phyloP scores from a whole-genome alignment of 1,140 invertebrate species.

The Sitobion miscanthi region DNA sequence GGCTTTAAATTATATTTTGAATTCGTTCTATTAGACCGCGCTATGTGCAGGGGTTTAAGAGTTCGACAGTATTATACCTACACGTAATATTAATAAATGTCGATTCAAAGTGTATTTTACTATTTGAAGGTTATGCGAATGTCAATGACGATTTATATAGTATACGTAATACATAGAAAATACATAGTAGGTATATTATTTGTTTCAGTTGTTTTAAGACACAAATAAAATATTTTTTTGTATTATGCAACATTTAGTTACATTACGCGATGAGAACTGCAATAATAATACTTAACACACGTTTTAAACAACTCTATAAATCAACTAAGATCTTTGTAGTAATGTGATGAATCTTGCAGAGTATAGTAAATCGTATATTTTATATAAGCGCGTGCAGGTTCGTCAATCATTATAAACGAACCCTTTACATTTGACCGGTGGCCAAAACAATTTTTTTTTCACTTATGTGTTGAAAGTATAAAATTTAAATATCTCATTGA shows the following conservation, averaged over 20 bases:
- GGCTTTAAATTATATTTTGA: not conserved
- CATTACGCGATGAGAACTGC: not conserved
- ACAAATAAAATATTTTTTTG: not conserved
- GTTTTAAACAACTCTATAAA: not conserved
- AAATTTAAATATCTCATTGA: not conserved
- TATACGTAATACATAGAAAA: not conserved
- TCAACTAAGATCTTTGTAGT: not conserved
- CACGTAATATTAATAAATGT: not conserved
- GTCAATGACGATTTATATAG: not conserved
- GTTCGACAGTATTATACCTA: too few relatives aligned
- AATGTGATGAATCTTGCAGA: not conserved
- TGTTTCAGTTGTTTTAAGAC: not conserved
- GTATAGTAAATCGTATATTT: not conserved
- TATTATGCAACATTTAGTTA: not conserved
- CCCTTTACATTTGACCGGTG: not conserved
- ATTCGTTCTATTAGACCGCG: too few relatives aligned
- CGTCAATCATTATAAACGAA: not conserved
- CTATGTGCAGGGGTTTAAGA: too few relatives aligned
- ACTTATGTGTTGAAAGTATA: not conserved
- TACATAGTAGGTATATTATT: not conserved
- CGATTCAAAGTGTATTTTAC: not conserved
- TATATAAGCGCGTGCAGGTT: not conserved
- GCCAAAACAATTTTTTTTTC: not conserved
- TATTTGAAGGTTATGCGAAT: not conserved
- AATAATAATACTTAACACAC: not conserved